Conservation (phyloP, 1,140 invertebrate species). For the Penaeus japonicus region DNA sequence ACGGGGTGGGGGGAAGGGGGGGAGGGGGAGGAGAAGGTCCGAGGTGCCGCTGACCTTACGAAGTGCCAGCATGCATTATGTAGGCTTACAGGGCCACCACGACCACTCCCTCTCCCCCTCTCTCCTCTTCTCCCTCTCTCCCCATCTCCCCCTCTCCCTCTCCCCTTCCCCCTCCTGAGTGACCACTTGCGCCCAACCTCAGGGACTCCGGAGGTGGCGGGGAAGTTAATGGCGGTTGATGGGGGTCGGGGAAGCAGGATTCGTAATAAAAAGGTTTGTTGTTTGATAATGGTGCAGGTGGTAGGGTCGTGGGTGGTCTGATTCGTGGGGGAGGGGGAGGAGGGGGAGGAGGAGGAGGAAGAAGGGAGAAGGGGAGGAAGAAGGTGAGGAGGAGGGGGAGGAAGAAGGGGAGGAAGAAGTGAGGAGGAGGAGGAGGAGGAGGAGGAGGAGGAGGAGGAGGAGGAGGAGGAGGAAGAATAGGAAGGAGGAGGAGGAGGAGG, state of each 20-base stretch:
- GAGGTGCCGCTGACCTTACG: no score
- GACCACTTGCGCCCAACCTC: no score
- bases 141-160: neutral
- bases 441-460: neutral
- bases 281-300: neutral
- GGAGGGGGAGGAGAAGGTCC: no score
- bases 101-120: neutral
- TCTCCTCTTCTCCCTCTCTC: neutral
- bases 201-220: no score
- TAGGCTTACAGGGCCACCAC: no score
- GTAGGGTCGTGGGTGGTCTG: neutral
- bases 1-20: no score
- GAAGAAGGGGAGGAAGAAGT: neutral
- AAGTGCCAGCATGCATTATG: no score
- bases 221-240: no score
- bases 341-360: neutral
- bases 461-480: neutral
- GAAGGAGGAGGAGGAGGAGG: neutral
- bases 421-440: neutral
- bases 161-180: constrained; percentile 42
- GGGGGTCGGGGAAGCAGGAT: no score
- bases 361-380: neutral
- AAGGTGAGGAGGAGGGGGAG: neutral
- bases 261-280: no score
- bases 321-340: neutral